These are phyloP conservation scores for Oligia strigilis DNA, from an alignment of 2,888 invertebrate genomes.

Conservation along the genomic window DNA sequence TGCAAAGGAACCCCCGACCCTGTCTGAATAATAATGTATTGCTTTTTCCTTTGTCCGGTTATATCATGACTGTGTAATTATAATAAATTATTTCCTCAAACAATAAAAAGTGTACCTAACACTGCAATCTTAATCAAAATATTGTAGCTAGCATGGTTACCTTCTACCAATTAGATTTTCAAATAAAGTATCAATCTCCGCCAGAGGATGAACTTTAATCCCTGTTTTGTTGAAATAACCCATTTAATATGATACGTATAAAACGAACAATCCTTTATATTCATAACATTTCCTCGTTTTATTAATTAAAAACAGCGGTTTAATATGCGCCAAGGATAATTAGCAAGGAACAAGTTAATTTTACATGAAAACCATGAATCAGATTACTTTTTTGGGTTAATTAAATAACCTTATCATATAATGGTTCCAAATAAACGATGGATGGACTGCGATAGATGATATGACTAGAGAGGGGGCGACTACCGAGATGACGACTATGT, in stretches of 20 bases:
- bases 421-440: background rate
- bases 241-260: background rate
- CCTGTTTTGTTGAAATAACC: background rate
- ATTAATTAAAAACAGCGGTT: slow-evolving; percentile 6
- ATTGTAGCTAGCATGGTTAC: too few relatives aligned
- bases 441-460: background rate
- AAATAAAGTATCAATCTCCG: background rate
- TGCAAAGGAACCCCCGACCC: slow-evolving; percentile 29
- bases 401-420: slow-evolving; percentile 2
- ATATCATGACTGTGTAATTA: background rate
- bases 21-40: background rate
- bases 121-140: background rate
- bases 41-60: background rate
- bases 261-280: background rate
- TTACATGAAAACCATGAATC: background rate
- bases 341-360: background rate
- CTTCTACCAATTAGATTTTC: background rate
- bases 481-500: background rate
- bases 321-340: background rate
- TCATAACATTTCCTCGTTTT: background rate
- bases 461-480: background rate
- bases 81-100: slow-evolving; percentile 3
- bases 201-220: background rate
- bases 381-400: background rate
- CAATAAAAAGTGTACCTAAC: background rate